These are phyloP conservation scores for Porites rus DNA, from an alignment of 92 coral and sea anemone genomes.

Conservation along the genomic window DNA sequence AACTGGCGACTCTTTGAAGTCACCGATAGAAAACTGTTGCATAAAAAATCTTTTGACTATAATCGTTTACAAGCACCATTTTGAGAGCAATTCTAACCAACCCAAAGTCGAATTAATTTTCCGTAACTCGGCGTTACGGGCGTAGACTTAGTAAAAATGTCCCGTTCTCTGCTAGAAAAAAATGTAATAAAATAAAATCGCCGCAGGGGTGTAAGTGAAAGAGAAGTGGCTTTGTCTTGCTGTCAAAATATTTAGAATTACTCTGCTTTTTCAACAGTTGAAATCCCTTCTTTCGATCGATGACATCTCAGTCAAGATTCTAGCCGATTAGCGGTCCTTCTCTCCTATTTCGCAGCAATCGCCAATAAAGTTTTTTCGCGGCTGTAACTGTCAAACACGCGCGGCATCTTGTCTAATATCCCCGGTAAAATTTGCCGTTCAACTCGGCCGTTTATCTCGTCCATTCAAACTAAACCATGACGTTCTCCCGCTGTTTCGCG, in stretches of 20 bases:
- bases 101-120: constrained; percentile 4
- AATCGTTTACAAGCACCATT: neutral
- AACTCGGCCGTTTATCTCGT: constrained; percentile 30
- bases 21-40: constrained; percentile 24
- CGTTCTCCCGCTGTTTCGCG: constrained; percentile 19
- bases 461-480: constrained; percentile 43
- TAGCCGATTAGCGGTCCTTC: constrained; percentile 30
- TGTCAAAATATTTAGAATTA: constrained; percentile 51
- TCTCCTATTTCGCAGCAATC: constrained; percentile 8
- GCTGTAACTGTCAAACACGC: neutral
- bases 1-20: constrained; percentile 40
- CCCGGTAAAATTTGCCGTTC: neutral
- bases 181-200: neutral
- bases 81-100: neutral
- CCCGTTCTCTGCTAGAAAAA: neutral
- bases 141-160: neutral
- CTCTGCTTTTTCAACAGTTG: constrained; percentile 30
- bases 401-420: neutral
- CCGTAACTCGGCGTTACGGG: neutral
- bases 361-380: neutral
- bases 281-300: neutral
- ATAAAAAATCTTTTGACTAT: constrained; percentile 15
- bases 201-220: neutral
- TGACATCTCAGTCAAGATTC: constrained; percentile 39
- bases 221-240: constrained; percentile 20